Base-by-base conservation (phyloP, 2,113 vertebrate genomes). In the Tetrax tetrax region DNA sequence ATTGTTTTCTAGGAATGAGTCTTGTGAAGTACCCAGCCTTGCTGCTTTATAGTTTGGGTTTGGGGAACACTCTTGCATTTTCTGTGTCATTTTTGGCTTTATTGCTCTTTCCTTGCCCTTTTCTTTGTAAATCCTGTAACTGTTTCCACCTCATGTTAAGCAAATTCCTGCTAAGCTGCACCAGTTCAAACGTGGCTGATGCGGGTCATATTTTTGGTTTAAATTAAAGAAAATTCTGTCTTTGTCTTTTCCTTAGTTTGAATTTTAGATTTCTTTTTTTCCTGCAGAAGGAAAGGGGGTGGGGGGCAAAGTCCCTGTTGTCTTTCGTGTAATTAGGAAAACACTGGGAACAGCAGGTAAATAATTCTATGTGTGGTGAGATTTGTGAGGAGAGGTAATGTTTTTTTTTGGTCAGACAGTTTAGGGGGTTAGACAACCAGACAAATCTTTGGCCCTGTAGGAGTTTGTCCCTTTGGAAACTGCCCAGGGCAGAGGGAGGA, bases 1-100 rank as follows among this genome's bases (percentile, higher is more conserved):
- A 75, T 91, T 88, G 69, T 95, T 91, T 96, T 75, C 87, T 83
- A 50, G 51, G 76, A 90, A n/a, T 51, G 76, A 33, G 18, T 93
- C 68, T 97, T 82, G 38, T 59, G 51, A n/a, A 78, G 24, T 72
- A 90, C 63, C 10, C 31, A 69, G 29, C 11, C 10, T 22, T 6
- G 0, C 29, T 90, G 16, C 20, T 72, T 90, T 92, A 18, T 20
- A 76, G 17, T 60, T 64, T 77, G 51, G 29, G 22, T 60, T 90
- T 43, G 33, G 50, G 59, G 41, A 68, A 63, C 19, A 10, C 8
- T 45, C 12, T 93, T 47, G 11, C 15, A 29, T 95, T 90, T 91
- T 64, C 45, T 38, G 37, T 71, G 70, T 6, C 37, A 35, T 69
- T 71, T 94, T 66, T 85, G 22, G 11, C 24, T 80, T 85, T 60